Percentiles rank a stretch among this genome's conserved stretches.
phyloP scores from a whole-genome alignment of 2,888 invertebrate species.

The Scrobipalpa costella region DNA sequence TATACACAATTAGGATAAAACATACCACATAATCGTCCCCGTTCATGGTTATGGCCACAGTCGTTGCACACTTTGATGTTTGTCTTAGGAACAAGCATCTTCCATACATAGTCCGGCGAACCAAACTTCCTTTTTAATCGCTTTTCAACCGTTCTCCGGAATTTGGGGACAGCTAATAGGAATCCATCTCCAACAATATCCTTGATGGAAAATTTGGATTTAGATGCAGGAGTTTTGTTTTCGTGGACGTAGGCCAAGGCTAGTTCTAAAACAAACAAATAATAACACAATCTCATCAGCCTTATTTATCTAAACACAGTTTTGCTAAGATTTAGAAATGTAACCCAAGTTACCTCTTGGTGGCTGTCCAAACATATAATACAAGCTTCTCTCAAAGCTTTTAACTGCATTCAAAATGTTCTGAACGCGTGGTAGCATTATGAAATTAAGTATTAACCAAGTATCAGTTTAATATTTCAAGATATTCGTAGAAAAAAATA shows the following conservation, averaged over 20 bases:
- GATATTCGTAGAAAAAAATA: neutral
- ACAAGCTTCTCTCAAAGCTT: constrained; percentile 57
- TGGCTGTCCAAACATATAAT: constrained; percentile 61
- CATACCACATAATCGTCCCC: constrained; percentile 90
- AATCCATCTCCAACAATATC: constrained; percentile 87
- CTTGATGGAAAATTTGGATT: constrained; percentile 77
- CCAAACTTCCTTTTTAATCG: constrained; percentile 88
- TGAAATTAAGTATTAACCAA: neutral
- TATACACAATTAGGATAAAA: constrained; percentile 36
- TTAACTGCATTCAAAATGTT: constrained; percentile 52
- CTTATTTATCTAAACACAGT: neutral
- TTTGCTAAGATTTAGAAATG: neutral
- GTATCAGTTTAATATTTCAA: neutral
- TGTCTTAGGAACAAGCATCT: constrained; percentile 86
- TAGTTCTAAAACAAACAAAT: constrained; percentile 54
- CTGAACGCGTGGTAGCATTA: constrained; percentile 58
- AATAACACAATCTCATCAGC: neutral
- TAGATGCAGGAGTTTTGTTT: constrained; percentile 36
- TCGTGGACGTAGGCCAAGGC: constrained; percentile 60
- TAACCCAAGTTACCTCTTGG: constrained; percentile 55
- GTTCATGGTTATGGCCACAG: constrained; percentile 93
- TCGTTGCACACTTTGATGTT: constrained; percentile 88
- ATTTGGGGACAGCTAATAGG: constrained; percentile 91
- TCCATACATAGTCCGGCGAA: constrained; percentile 83
- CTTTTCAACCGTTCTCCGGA: constrained; percentile 88